Conservation (phyloP, 2,797 vertebrate species). For the Enteromius trimaculatus region DNA sequence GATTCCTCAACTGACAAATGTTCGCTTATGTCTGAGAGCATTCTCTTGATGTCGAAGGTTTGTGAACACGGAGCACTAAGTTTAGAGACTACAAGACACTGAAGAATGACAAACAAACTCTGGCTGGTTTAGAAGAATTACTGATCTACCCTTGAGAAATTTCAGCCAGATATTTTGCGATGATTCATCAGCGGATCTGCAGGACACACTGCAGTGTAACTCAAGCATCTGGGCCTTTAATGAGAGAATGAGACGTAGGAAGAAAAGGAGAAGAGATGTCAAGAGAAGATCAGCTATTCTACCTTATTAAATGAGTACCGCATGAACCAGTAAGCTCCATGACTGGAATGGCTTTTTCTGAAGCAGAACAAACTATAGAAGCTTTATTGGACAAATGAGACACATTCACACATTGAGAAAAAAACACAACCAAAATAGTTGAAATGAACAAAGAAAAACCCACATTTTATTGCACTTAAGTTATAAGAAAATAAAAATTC, state of each 20-base stretch:
- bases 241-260: not conserved
- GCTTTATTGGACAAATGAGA: slow-evolving; percentile 82
- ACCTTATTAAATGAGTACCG: not conserved
- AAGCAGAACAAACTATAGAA: slow-evolving; percentile 78
- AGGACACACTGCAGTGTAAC: not conserved
- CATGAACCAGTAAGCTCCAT: slow-evolving; percentile 22
- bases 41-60: not conserved
- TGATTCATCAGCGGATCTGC: slow-evolving; percentile 9
- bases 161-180: not conserved
- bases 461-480: slow-evolving; percentile 99
- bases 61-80: not conserved
- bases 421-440: slow-evolving; percentile 82
- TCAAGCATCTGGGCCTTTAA: slow-evolving; percentile 8
- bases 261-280: no score
- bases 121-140: not conserved
- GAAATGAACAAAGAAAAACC: slow-evolving; percentile 78
- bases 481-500: slow-evolving; percentile 99
- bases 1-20: not conserved
- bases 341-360: slow-evolving; percentile 59
- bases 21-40: not conserved
- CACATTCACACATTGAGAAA: slow-evolving; percentile 82
- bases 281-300: not conserved
- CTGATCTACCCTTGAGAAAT: not conserved
- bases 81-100: not conserved
- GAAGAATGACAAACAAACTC: not conserved